Percentiles rank a stretch among this genome's conserved stretches.
Conservation (phyloP, 2,113 vertebrate genomes). For the Caranx ignobilis region DNA sequence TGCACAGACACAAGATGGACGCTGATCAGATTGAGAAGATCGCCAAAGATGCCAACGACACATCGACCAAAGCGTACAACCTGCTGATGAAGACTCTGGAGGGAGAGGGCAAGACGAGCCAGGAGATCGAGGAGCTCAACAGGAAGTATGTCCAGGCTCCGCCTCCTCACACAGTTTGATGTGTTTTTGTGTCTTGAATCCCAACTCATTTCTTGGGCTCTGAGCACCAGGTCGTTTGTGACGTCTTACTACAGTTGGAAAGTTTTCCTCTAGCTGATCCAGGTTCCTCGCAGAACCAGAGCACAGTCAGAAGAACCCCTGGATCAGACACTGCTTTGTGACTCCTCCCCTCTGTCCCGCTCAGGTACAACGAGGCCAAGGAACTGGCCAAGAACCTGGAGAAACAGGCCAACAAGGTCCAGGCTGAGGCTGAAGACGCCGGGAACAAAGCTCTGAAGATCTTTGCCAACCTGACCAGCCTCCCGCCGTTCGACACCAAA, state of each 20-base stretch:
- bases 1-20: slow-evolving; percentile 91
- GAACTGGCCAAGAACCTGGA: slow-evolving; percentile 93
- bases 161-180: not conserved
- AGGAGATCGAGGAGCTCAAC: slow-evolving; percentile 93
- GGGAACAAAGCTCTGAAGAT: slow-evolving; percentile 92
- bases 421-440: slow-evolving; percentile 91
- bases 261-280: too few species aligned
- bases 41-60: slow-evolving; percentile 94
- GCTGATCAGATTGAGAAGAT: slow-evolving; percentile 94
- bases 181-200: too few species aligned
- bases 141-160: slow-evolving; percentile 86
- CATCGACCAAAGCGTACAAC: slow-evolving; percentile 91
- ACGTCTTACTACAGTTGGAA: too few species aligned
- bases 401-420: slow-evolving; percentile 91
- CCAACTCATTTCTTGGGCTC: too few species aligned
- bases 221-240: too few species aligned
- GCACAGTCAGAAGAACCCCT: too few species aligned
- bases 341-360: not conserved
- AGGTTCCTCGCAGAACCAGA: too few species aligned
- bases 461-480: slow-evolving; percentile 91
- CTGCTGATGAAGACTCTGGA: slow-evolving; percentile 90
- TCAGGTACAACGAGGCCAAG: slow-evolving; percentile 93
- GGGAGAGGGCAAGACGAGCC: slow-evolving; percentile 89
- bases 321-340: too few species aligned
- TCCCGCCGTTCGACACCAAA: slow-evolving; percentile 87